Conservation (phyloP, 1,140 invertebrate species). For the Drosophila fuyamai region DNA sequence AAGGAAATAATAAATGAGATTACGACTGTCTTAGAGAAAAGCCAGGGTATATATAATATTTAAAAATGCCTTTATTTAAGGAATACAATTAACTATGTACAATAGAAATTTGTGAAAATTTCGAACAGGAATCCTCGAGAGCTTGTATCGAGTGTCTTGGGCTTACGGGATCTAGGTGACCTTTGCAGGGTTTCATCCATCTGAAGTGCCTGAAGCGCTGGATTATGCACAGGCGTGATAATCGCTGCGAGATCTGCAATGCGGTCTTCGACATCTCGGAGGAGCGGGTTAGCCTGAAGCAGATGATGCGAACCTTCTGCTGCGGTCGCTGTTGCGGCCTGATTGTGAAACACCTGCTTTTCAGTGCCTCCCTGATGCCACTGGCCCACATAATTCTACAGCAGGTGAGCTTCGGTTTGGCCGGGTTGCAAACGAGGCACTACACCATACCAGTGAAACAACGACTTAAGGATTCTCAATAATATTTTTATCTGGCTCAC, state of each 20-base stretch:
- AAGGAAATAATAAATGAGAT: too few relatives aligned
- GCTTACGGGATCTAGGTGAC: background rate
- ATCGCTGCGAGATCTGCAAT: constrained; percentile 76
- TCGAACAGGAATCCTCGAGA: too few relatives aligned
- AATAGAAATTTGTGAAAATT: too few relatives aligned
- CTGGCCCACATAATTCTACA: constrained; percentile 74
- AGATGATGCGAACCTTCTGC: constrained; percentile 72
- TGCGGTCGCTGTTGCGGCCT: constrained; percentile 67
- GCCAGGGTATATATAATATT: too few relatives aligned
- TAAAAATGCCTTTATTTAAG: too few relatives aligned
- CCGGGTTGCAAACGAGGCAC: too few relatives aligned
- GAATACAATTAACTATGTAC: too few relatives aligned
- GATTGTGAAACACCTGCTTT: constrained; percentile 71
- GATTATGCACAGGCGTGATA: constrained; percentile 74
- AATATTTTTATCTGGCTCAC: constrained; percentile 7
- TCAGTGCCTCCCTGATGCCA: constrained; percentile 69
- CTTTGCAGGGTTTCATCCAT: constrained; percentile 67
- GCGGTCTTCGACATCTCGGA: constrained; percentile 53
- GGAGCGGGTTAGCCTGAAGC: constrained; percentile 64
- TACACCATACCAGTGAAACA: too few relatives aligned
- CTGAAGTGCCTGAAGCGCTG: constrained; percentile 76
- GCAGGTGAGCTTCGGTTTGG: constrained; percentile 50
- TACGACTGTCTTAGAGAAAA: too few relatives aligned
- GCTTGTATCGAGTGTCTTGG: background rate
- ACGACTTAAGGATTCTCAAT: background rate